These are phyloP conservation scores for Meloidogyne floridensis DNA, from an alignment of 1,140 invertebrate genomes.

Conservation along the genomic window DNA sequence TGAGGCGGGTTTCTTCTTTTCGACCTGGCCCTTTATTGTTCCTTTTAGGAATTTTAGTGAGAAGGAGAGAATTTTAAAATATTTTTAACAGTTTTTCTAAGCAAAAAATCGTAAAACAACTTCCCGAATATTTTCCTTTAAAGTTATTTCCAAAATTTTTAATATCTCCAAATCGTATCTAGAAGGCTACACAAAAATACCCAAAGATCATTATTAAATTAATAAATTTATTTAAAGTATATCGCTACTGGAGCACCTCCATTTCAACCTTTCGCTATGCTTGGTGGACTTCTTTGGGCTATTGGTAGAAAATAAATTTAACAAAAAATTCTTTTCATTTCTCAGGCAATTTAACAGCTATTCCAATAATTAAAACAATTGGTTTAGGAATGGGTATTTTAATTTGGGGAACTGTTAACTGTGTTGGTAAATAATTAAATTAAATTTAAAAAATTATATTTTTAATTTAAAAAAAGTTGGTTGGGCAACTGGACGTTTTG, in stretches of 20 bases:
- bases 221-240: constrained; percentile 15
- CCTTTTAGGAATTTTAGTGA: too few species aligned
- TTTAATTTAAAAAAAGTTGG: constrained; percentile 50
- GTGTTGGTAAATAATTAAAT: neutral
- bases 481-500: constrained; percentile 69
- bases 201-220: too few species aligned
- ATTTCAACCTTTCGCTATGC: constrained; percentile 54
- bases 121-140: too few species aligned
- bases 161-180: too few species aligned
- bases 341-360: constrained; percentile 52
- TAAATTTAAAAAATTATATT: neutral
- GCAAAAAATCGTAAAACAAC: too few species aligned
- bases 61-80: too few species aligned
- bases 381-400: constrained; percentile 59
- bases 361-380: constrained; percentile 55
- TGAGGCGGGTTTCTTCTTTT: too few species aligned
- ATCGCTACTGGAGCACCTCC: constrained; percentile 37
- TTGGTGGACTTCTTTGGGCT: constrained; percentile 48
- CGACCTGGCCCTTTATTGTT: too few species aligned
- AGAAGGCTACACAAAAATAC: too few species aligned
- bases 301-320: constrained; percentile 34
- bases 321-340: constrained; percentile 18
- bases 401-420: constrained; percentile 56
- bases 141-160: too few species aligned
- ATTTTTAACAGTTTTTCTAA: too few species aligned